Base-by-base conservation (phyloP, 2,888 invertebrate species). In the Caenorhabditis panamensis region DNA sequence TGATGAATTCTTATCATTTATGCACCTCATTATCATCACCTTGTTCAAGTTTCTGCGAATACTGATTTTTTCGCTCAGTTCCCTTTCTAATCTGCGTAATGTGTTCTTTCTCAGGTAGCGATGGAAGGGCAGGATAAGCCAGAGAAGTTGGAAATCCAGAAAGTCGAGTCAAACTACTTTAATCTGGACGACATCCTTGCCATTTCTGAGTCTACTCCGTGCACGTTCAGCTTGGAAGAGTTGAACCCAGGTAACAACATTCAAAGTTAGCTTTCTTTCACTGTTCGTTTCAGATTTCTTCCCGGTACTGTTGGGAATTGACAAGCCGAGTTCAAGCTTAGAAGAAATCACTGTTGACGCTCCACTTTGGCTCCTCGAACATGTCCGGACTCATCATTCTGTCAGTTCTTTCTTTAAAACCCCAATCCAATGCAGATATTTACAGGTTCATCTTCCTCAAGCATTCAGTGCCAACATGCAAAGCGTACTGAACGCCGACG, bases 401-500 rank as follows among this genome's bases (percentile, higher is more conserved):
- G 62, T 69, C 4, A 36, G 56, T 49, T 44, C 41, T 36, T 31
- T 31, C 31, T 31, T 31, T 31, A 31, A 6, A 28, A 49, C 20
- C 11, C 2, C 18, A 9, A 31, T 41, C 2, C 41, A 41, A 11
- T 2, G 13, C 2, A 11, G 5, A 6, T 13, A 41, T 8, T 69
- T 82, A 26, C 61, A 82, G 84, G 76, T 84, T 11, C 64, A 69
- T 28, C 54, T 84, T 11, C 79, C 84, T 11, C 75, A 81, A 66
- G 58, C 75, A 2, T 84, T 56, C 28, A 73, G 79, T 47, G 22
- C 63, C 28, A 71, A 61, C 11, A 81, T 84, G 68, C 82, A 81
- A 61, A 71, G 77, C 36, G 76, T 84, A 13, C 56, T 84, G 2
- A 75, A 61, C 13, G 80, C 84, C 22, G 78, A 84, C 44, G 72